phyloP scores from a whole-genome alignment of 2,113 vertebrate genomes.

The Rhinopomastus cyanomelas region DNA sequence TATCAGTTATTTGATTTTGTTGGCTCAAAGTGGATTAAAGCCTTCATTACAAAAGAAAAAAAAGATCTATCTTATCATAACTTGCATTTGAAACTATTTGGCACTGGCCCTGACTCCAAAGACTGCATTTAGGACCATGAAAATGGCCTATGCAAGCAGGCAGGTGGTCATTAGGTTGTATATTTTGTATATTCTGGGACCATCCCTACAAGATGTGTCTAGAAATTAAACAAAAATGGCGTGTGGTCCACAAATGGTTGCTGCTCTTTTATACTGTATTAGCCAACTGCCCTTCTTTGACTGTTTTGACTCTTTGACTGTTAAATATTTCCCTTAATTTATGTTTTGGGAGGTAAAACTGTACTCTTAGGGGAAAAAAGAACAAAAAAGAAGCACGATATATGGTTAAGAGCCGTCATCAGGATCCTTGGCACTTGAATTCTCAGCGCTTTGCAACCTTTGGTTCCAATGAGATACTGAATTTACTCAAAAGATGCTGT shows the following conservation, averaged over 20 bases:
- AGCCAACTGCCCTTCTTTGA: slow-evolving; percentile 77
- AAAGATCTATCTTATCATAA: slow-evolving; percentile 38
- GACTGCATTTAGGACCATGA: slow-evolving; percentile 80
- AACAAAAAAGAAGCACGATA: slow-evolving; percentile 65
- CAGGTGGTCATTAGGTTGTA: slow-evolving; percentile 79
- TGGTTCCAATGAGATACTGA: slow-evolving; percentile 71
- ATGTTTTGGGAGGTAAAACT: slow-evolving; percentile 75
- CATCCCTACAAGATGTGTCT: slow-evolving; percentile 75
- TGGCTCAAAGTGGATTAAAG: slow-evolving; percentile 64
- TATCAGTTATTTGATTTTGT: slow-evolving; percentile 54
- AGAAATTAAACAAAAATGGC: slow-evolving; percentile 70
- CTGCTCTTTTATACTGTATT: slow-evolving; percentile 75
- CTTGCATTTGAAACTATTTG: slow-evolving; percentile 75
- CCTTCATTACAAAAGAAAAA: slow-evolving; percentile 54
- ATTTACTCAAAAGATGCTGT: slow-evolving; percentile 64
- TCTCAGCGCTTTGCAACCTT: slow-evolving; percentile 71
- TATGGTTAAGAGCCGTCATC: slow-evolving; percentile 71
- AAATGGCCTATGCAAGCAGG: slow-evolving; percentile 77
- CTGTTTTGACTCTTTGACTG: slow-evolving; percentile 83
- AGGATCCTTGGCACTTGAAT: slow-evolving; percentile 76
- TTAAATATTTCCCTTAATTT: slow-evolving; percentile 77
- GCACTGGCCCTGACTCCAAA: slow-evolving; percentile 80
- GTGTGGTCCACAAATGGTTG: slow-evolving; percentile 73
- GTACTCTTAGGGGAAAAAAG: slow-evolving; percentile 61
- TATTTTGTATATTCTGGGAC: slow-evolving; percentile 83